Evolutionary conservation across 2,797 vertebrate species (phyloP).

Genomic region (Manis javanica): DNA sequence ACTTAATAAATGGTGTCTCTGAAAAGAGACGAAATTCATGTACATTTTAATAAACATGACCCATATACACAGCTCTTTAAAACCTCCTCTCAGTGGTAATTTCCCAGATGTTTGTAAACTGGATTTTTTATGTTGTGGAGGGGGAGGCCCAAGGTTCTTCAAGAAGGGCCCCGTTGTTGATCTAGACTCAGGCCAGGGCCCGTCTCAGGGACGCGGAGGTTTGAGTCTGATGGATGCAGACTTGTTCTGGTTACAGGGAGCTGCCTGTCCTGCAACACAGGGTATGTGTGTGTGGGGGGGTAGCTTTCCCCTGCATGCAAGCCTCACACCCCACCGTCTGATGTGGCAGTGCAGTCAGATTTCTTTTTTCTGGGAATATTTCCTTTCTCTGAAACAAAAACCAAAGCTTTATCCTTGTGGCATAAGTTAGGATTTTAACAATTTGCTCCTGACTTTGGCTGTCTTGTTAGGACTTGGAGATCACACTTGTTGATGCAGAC

Average conservation of each 20-base stretch:
- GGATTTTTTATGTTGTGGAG: background rate
- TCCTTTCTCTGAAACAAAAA: background rate
- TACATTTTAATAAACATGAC: background rate
- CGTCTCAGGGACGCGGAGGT: rapidly evolving
- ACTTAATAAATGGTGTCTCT: background rate
- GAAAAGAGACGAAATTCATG: background rate
- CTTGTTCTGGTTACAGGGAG: background rate
- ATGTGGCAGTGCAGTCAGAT: too few species aligned
- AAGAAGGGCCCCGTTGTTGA: background rate
- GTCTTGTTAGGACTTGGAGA: background rate
- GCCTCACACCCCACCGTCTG: background rate
- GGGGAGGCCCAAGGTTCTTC: background rate
- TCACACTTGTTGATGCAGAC: background rate
- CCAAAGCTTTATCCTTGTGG: background rate
- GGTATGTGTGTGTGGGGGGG: too few species aligned
- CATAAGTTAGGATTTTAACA: background rate
- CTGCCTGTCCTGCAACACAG: background rate
- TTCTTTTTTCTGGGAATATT: background rate
- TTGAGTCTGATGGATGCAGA: background rate
- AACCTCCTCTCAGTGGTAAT: background rate
- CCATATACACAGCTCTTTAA: background rate
- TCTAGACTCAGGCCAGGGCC: background rate
- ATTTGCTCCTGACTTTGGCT: background rate
- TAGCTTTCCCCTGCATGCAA: rapidly evolving
- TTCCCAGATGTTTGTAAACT: background rate